Evolutionary conservation across 2,888 invertebrate species (phyloP).

Genomic region (Coelogynopora nodosa): DNA sequence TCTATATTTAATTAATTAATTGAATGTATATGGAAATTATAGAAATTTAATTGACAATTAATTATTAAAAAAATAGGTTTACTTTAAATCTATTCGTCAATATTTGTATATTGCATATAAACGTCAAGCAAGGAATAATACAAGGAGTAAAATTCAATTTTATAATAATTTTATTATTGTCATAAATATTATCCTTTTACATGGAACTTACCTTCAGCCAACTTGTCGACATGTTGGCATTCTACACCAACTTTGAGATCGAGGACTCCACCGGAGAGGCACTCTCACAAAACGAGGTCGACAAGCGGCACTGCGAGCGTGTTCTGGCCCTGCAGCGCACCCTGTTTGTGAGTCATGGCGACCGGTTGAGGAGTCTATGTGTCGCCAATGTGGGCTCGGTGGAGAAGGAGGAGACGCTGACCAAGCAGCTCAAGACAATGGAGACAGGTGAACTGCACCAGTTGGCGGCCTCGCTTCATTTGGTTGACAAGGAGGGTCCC

Average conservation of each 20-base stretch:
- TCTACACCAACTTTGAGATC: slow-evolving; percentile 94
- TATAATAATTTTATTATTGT: too few relatives aligned
- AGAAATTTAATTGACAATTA: too few relatives aligned
- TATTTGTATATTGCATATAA: too few relatives aligned
- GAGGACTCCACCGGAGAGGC: slow-evolving; percentile 92
- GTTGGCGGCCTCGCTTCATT: background rate
- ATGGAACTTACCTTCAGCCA: slow-evolving; percentile 61
- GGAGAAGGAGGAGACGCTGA: slow-evolving; percentile 32
- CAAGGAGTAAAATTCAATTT: too few relatives aligned
- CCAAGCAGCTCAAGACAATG: background rate
- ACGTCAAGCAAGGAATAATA: too few relatives aligned
- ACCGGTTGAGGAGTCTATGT: background rate
- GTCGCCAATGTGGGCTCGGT: slow-evolving; percentile 6
- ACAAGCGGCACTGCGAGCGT: slow-evolving; percentile 82
- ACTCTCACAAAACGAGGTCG: slow-evolving; percentile 86
- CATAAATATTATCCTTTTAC: too few relatives aligned
- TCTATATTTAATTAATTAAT: too few relatives aligned
- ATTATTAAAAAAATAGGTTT: too few relatives aligned
- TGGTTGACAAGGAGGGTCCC: too few relatives aligned
- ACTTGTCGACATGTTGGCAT: slow-evolving; percentile 88
- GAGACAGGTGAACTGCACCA: background rate
- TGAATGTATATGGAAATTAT: too few relatives aligned
- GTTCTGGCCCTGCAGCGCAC: slow-evolving; percentile 77
- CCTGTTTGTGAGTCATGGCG: slow-evolving; percentile 29
- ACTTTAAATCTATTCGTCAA: too few relatives aligned